These are phyloP conservation scores for Stenchaetothrips biformis DNA, from an alignment of 2,888 invertebrate genomes.

Conservation along the genomic window DNA sequence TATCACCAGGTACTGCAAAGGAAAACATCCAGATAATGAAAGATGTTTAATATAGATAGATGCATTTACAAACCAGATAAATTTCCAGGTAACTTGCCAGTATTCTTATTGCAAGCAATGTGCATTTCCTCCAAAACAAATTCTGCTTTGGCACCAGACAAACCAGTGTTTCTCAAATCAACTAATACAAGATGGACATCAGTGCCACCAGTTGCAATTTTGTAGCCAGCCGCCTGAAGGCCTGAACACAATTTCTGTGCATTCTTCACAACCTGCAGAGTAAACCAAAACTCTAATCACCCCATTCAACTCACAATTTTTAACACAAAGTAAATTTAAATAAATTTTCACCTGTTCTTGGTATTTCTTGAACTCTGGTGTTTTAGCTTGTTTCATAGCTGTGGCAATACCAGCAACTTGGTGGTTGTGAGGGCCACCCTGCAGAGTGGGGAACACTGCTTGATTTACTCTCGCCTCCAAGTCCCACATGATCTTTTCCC, in stretches of 20 bases:
- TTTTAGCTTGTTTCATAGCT: constrained; percentile 81
- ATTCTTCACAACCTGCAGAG: constrained; percentile 63
- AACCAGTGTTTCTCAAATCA: constrained; percentile 69
- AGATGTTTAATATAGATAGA: background rate
- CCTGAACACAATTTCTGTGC: constrained; percentile 68
- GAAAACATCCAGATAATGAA: background rate
- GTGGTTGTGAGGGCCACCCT: constrained; percentile 97
- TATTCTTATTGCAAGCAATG: constrained; percentile 97
- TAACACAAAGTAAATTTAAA: background rate
- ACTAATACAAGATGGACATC: constrained; percentile 89
- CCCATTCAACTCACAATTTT: background rate
- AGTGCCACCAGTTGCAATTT: constrained; percentile 81
- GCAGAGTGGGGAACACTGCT: constrained; percentile 88
- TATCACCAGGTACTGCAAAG: constrained; percentile 82
- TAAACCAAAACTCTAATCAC: background rate
- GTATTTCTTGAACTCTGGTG: constrained; percentile 76
- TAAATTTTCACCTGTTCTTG: constrained; percentile 63
- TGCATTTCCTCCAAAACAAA: constrained; percentile 81
- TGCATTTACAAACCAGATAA: background rate
- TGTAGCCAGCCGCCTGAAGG: constrained; percentile 67
- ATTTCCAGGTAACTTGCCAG: constrained; percentile 35
- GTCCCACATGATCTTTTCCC: constrained; percentile 81
- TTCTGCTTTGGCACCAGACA: constrained; percentile 85
- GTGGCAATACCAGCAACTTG: constrained; percentile 95
- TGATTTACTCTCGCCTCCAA: constrained; percentile 82